A percentile compares a stretch with the other conserved stretches of the same genome.
These are phyloP conservation scores for Drosophila prosaltans DNA, from an alignment of 1,140 invertebrate genomes.

Conservation along the genomic window DNA sequence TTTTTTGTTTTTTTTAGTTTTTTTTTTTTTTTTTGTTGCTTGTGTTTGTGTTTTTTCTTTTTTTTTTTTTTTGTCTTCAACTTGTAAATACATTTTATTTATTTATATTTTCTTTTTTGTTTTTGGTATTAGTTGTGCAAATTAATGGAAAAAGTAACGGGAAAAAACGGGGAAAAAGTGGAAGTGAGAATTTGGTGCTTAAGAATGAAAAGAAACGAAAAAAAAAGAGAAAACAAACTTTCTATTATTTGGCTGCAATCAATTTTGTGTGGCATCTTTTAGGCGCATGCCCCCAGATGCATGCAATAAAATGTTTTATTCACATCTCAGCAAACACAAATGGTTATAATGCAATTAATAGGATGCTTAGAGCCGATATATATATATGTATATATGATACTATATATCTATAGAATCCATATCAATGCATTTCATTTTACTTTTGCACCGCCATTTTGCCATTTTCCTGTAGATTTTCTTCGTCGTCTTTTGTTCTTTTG, in stretches of 20 bases:
- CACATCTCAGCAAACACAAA: background rate
- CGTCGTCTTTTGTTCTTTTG: conserved; percentile 15
- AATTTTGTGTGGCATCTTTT: conserved; percentile 2
- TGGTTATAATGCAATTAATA: background rate
- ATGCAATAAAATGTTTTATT: background rate
- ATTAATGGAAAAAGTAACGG: background rate
- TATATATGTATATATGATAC: background rate
- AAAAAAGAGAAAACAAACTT: too few species aligned
- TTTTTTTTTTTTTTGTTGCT: conserved; percentile 23
- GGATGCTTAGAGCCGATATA: background rate
- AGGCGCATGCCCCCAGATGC: background rate
- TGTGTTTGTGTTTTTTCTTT: background rate
- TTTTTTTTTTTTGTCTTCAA: conserved; percentile 33
- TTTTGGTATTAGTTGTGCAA: conserved; percentile 27
- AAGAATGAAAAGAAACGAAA: background rate
- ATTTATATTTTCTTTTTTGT: conserved; percentile 47
- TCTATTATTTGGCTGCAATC: background rate
- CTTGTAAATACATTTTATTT: conserved; percentile 49
- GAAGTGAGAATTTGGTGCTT: background rate
- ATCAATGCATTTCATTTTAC: background rate
- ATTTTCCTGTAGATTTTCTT: conserved; percentile 21
- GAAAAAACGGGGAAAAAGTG: background rate
- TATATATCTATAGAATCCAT: background rate
- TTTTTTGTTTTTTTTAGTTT: conserved; percentile 52
- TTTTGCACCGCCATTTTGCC: background rate